phyloP scores from a whole-genome alignment of 2,113 vertebrate genomes.

The Gopherus flavomarginatus region DNA sequence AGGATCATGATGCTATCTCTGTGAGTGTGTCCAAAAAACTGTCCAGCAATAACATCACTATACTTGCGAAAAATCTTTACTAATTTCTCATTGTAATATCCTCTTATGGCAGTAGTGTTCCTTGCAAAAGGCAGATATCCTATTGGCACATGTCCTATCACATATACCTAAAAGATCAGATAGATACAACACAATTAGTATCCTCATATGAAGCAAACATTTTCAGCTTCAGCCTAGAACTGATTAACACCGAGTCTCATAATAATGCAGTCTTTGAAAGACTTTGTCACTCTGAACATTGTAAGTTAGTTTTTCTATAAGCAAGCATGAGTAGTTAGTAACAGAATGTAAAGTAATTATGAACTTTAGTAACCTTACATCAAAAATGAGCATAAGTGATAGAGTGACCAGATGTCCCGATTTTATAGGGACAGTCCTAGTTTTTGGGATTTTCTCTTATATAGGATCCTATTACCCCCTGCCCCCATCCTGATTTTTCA shows the following conservation, averaged over 20 bases:
- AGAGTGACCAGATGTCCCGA: too few relatives aligned
- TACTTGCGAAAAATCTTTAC: slow-evolving; percentile 88
- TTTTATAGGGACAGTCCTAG: too few relatives aligned
- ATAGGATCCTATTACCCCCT: too few relatives aligned
- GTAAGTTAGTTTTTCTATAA: neutral
- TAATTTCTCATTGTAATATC: slow-evolving; percentile 87
- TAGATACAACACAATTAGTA: slow-evolving; percentile 32
- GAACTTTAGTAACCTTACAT: neutral
- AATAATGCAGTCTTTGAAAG: neutral
- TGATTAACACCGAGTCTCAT: neutral
- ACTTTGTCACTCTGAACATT: neutral
- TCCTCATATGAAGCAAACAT: neutral
- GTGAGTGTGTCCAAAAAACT: slow-evolving; percentile 97
- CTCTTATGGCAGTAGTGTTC: slow-evolving; percentile 82
- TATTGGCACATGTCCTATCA: slow-evolving; percentile 93
- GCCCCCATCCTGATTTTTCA: too few relatives aligned
- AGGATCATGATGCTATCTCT: slow-evolving; percentile 95
- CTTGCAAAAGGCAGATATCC: slow-evolving; percentile 87
- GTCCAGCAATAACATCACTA: slow-evolving; percentile 86
- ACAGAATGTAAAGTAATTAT: neutral
- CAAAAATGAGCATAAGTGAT: neutral
- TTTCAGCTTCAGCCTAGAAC: neutral
- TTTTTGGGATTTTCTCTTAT: too few relatives aligned
- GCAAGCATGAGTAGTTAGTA: neutral
- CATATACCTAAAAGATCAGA: slow-evolving; percentile 84